Evolutionary conservation across 2,797 vertebrate species (phyloP), one percentile per base, ranked within the genome.

Genomic region (Echiichthys vipera): DNA sequence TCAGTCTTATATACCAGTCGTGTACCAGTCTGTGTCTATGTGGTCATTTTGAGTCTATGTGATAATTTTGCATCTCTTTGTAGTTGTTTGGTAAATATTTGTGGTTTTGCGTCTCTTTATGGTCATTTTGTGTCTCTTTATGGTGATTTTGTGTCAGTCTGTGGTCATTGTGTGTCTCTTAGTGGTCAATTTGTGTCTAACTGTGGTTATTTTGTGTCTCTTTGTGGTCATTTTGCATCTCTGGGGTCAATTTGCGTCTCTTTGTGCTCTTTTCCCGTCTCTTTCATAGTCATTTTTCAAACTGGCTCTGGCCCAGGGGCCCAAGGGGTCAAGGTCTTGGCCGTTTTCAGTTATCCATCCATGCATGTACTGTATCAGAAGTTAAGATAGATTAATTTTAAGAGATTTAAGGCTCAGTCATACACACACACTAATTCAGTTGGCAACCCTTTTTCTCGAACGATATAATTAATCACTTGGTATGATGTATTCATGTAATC

Each of bases 381-480:
- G 2, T 39, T 18, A 49, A 32, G 24, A 50, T 47, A 4, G 39
- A 61, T 42, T 58, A 2, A 30, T 42, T 65, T 64, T n/a, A 58
- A 54, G 34, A 47, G 13, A 64, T 36, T 10, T 7, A 49, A 18
- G 27, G 71, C 65, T 80, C 56, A 58, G 27, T 65, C 46, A 72
- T 17, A 20, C 12, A 45, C 45, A n/a, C n/a, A n/a, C n/a, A n/a
- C n/a, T n/a, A n/a, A n/a, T 39, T 32, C 34, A 70, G 20, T 39
- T 62, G 17, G 15, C 29, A 29, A 69, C 18, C 7, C 37, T 2
- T 5, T 30, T 46, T 59, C 53, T 56, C 20, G 0, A 17, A 11
- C 68, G 55, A 68, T 37, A 25, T 40, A 20, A 37, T 25, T 15
- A 47, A 36, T 53, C 24, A 56, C 20, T 42, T 43, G 30, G 20